phyloP scores from a whole-genome alignment of 2,113 vertebrate species.

The Hassar affinis region DNA sequence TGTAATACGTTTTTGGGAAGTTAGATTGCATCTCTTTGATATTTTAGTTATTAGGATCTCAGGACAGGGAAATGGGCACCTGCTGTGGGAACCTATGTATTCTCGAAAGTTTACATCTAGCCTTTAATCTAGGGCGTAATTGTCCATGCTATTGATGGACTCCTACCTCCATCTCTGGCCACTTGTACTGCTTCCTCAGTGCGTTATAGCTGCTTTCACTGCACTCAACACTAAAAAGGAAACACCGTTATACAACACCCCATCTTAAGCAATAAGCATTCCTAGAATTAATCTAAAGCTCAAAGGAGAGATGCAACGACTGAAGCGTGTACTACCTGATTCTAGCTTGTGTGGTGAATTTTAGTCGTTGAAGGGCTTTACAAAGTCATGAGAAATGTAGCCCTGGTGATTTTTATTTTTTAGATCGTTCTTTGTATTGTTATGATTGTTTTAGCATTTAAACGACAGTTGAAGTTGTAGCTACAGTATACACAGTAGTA shows the following conservation, averaged over 20 bases:
- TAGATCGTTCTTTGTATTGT: slow-evolving; percentile 22
- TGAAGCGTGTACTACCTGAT: slow-evolving; percentile 37
- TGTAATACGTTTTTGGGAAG: background rate
- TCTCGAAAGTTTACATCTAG: slow-evolving; percentile 18
- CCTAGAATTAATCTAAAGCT: slow-evolving; percentile 36
- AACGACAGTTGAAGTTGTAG: slow-evolving; percentile 46
- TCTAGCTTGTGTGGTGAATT: slow-evolving; percentile 12
- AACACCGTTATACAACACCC: slow-evolving; percentile 8
- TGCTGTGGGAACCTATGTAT: background rate
- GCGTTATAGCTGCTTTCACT: slow-evolving; percentile 16
- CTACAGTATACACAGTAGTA: slow-evolving; percentile 45
- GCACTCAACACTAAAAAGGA: slow-evolving; percentile 32
- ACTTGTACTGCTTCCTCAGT: slow-evolving; percentile 32
- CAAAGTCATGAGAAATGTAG: slow-evolving; percentile 21
- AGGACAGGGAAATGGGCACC: slow-evolving; percentile 10
- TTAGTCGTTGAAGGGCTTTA: slow-evolving; percentile 13
- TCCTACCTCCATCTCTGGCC: slow-evolving; percentile 27
- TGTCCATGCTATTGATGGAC: background rate
- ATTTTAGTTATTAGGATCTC: slow-evolving; percentile 36
- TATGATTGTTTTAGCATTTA: slow-evolving; percentile 49
- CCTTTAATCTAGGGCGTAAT: slow-evolving; percentile 15
- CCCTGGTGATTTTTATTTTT: slow-evolving; percentile 33
- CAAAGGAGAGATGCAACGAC: slow-evolving; percentile 38
- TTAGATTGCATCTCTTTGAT: background rate
- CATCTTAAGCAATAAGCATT: slow-evolving; percentile 48